Conservation (phyloP, 1,140 invertebrate species). For the Homalodisca vitripennis region DNA sequence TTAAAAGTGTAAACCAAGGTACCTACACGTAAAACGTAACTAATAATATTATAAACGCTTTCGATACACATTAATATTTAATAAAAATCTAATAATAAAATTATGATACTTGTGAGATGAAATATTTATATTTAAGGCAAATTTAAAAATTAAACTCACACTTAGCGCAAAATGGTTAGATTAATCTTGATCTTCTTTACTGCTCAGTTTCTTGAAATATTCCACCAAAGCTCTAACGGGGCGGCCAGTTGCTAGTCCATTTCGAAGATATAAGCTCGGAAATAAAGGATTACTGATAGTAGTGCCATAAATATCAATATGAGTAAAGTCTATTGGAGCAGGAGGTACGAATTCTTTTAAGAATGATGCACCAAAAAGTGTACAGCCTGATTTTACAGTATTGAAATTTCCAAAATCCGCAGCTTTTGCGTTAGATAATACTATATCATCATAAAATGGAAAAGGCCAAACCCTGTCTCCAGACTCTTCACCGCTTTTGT, state of each 20-base stretch:
- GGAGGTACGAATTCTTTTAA: conserved; percentile 56
- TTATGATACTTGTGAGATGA: too few relatives aligned
- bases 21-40: too few relatives aligned
- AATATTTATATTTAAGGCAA: too few relatives aligned
- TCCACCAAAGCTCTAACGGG: conserved; percentile 7
- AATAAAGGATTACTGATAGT: neutral
- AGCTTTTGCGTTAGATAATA: conserved; percentile 49
- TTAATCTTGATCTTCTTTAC: neutral
- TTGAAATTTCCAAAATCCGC: conserved; percentile 2
- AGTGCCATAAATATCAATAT: neutral
- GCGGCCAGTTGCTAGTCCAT: neutral
- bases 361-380: conserved; percentile 52
- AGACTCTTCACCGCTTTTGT: conserved; percentile 53
- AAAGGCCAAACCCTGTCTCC: conserved; percentile 66
- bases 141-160: too few relatives aligned
- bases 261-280: neutral
- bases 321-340: neutral
- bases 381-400: neutral
- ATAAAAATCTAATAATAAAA: too few relatives aligned
- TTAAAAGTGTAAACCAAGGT: too few relatives aligned
- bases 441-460: conserved; percentile 58
- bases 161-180: too few relatives aligned
- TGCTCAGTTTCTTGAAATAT: neutral
- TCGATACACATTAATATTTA: too few relatives aligned
- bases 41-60: too few relatives aligned